Evolutionary conservation across 2,113 vertebrate species (phyloP).

Genomic region (Boleophthalmus pectinirostris): DNA sequence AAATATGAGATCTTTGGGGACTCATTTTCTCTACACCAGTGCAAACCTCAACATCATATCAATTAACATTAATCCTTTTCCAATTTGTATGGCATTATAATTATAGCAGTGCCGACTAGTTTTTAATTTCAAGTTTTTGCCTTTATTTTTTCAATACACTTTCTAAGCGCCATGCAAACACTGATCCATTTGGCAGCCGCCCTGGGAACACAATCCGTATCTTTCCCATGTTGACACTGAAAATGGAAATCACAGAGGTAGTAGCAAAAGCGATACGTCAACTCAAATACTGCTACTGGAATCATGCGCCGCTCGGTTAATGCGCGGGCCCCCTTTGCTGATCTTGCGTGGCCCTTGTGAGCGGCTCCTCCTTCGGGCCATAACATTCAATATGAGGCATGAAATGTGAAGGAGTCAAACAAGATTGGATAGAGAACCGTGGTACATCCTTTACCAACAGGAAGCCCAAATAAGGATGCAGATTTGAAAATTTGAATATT

Average conservation of each 20-base stretch:
- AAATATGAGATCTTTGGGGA: not conserved
- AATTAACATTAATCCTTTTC: constrained; percentile 3
- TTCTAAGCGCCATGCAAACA: constrained; percentile 40
- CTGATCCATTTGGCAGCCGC: constrained; percentile 26
- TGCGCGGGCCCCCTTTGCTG: constrained; percentile 46
- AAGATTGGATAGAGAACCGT: constrained; percentile 61
- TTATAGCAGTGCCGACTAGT: not conserved
- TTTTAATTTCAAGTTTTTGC: not conserved
- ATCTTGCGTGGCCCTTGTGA: constrained; percentile 50
- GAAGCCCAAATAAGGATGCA: constrained; percentile 26
- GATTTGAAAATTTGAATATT: constrained; percentile 38
- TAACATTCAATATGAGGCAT: constrained; percentile 60
- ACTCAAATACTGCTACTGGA: constrained; percentile 50
- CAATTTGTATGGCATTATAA: not conserved
- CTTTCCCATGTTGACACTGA: constrained; percentile 37
- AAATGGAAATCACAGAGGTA: constrained; percentile 58
- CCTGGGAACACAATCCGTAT: constrained; percentile 33
- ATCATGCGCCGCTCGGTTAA: constrained; percentile 43
- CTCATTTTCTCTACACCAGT: not conserved
- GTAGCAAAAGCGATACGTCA: constrained; percentile 45
- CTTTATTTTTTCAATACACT: constrained; percentile 19
- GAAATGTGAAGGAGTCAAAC: constrained; percentile 59
- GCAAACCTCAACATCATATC: not conserved
- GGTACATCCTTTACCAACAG: constrained; percentile 39
- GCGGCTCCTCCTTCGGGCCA: constrained; percentile 37